Conservation (phyloP, 1,140 invertebrate species). For the Monomorium pharaonis region DNA sequence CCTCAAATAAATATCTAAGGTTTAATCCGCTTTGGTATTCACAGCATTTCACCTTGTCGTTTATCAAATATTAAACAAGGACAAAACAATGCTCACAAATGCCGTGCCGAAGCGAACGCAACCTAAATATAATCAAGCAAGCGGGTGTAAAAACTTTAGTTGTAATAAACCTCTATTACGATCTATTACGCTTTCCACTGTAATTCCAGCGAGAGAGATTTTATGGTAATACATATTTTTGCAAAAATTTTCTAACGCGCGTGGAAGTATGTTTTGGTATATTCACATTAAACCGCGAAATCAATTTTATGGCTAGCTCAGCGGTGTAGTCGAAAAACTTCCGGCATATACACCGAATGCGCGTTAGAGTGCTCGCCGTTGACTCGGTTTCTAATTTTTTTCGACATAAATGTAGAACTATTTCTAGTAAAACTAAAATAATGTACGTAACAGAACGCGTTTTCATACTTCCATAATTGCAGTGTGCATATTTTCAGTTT, state of each 20-base stretch:
- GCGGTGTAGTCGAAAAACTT: neutral
- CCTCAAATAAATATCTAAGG: neutral
- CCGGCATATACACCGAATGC: constrained; percentile 1
- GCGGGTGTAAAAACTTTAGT: neutral
- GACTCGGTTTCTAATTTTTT: constrained; percentile 29
- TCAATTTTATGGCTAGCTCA: constrained; percentile 49
- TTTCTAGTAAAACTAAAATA: constrained; percentile 1
- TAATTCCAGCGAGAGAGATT: neutral
- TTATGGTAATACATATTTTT: constrained; percentile 8
- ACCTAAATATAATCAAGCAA: neutral
- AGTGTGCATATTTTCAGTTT: neutral
- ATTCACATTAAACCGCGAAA: constrained; percentile 42
- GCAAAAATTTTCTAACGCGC: constrained; percentile 16
- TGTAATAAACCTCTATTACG: neutral
- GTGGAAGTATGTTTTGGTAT: neutral
- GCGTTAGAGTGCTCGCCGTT: neutral
- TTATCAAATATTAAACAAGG: too few relatives aligned
- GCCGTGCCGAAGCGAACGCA: too few relatives aligned
- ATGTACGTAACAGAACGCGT: neutral
- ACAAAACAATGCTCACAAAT: too few relatives aligned
- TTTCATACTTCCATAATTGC: neutral
- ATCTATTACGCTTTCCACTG: neutral
- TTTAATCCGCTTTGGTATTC: too few relatives aligned
- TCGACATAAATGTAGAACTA: neutral
- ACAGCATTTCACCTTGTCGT: too few relatives aligned